Evolutionary conservation across 2,797 vertebrate genomes (phyloP).

Genomic region (Sebastes aleutianus): DNA sequence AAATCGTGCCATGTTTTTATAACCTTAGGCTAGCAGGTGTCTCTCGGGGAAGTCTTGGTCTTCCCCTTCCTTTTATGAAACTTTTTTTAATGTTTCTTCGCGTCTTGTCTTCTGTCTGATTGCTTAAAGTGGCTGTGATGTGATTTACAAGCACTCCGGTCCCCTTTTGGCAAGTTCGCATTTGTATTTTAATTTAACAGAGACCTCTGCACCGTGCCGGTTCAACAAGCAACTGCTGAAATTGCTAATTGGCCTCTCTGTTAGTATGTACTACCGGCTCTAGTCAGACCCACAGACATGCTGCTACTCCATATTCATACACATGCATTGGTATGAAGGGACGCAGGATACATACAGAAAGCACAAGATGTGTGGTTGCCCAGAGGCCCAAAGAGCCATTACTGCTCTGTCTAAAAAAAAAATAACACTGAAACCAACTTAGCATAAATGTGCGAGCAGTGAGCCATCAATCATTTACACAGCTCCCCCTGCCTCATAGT

Average conservation of each 20-base stretch:
- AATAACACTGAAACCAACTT: conserved; percentile 57
- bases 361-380: conserved; percentile 39
- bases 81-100: conserved; percentile 24
- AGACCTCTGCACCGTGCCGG: conserved; percentile 35
- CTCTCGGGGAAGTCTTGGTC: conserved; percentile 45
- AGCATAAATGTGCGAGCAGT: conserved; percentile 59
- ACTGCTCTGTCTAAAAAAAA: conserved; percentile 33
- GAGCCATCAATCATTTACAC: conserved; percentile 72
- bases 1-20: conserved; percentile 46
- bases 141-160: conserved; percentile 49
- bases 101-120: conserved; percentile 29
- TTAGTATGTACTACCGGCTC: conserved; percentile 36
- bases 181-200: conserved; percentile 60
- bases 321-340: conserved; percentile 27
- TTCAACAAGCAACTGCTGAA: conserved; percentile 57
- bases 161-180: conserved; percentile 40
- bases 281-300: conserved; percentile 39
- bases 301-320: conserved; percentile 47
- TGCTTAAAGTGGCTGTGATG: conserved; percentile 40
- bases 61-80: conserved; percentile 22
- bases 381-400: conserved; percentile 53
- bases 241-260: conserved; percentile 54
- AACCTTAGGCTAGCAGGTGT: conserved; percentile 48
- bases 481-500: conserved; percentile 41
- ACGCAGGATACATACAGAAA: conserved; percentile 47